Evolutionary conservation across 2,797 vertebrate species (phyloP), one percentile per base, ranked within the genome.

Genomic region (Chaetophractus vellerosus): DNA sequence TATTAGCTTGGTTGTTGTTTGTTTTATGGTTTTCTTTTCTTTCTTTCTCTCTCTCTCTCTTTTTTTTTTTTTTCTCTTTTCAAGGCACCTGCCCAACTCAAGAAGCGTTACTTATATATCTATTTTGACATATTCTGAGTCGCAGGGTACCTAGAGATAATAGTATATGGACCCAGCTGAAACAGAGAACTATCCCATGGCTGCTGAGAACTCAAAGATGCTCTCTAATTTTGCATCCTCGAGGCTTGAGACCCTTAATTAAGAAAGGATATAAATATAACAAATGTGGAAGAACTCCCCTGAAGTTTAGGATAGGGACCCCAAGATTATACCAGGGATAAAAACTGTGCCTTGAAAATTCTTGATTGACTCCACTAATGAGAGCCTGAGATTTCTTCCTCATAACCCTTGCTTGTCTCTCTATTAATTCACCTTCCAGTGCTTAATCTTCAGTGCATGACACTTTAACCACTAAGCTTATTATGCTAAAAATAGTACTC

Each of bases 401-500:
- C 83, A 84, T 96, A 96, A 97, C 96, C 96, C 12, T 8, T 57
- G 90, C 96, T 95, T 95, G 87, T 96, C 96, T 98, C 95, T 68
- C 82, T 93, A 96, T 97, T 98, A 97, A 97, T 98, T 97, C n/a
- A 96, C 96, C 94, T 97, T 57, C 83, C 94, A 93, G 94, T 96
- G 89, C 94, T 97, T 97, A 98, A 98, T 98, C 95, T 97, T 97
- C 96, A 96, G 96, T 93, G 97, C 96, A 96, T 97, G 96, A 98
- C 96, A 97, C 96, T 97, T 98, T 97, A 98, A 97, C 97, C 96
- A 97, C 97, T 92, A 96, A 96, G 95, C 95, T 97, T 97, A 97
- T 98, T 97, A 97, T 96, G 83, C 97, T 97, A 98, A 97, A 98
- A 98, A 97, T 97, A 98, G 97, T 71, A 36, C 63, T 78, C 89